These are phyloP conservation scores for Pyrocephalus nanus DNA, from an alignment of 2,797 vertebrate genomes.

Conservation along the genomic window DNA sequence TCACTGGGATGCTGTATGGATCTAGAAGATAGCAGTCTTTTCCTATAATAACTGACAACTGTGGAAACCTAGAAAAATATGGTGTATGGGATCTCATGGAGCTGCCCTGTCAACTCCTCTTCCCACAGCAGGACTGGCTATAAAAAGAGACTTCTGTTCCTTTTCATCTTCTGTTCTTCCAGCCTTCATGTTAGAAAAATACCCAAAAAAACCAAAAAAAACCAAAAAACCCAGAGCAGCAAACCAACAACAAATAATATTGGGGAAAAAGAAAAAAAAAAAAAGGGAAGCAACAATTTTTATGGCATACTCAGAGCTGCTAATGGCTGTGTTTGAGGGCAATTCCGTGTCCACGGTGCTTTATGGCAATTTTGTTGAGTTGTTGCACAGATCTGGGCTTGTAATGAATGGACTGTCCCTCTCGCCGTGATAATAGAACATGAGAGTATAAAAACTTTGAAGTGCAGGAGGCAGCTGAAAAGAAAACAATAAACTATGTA, in stretches of 20 bases:
- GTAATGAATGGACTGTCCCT: constrained; percentile 76
- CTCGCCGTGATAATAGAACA: constrained; percentile 66
- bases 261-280: not conserved
- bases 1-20: not conserved
- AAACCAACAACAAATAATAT: not conserved
- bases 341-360: constrained; percentile 12
- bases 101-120: constrained; percentile 24
- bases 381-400: constrained; percentile 69
- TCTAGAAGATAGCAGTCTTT: not conserved
- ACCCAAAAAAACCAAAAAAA: too few species aligned
- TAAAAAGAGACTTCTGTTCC: not conserved
- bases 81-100: not conserved
- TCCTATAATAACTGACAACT: not conserved
- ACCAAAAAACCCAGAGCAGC: not conserved
- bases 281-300: not conserved
- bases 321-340: constrained; percentile 30
- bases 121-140: not conserved
- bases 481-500: constrained; percentile 77
- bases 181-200: not conserved
- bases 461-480: constrained; percentile 73
- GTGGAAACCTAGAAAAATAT: not conserved
- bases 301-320: not conserved
- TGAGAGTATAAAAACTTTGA: constrained; percentile 77
- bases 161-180: not conserved
- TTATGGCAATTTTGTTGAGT: constrained; percentile 60